A percentile compares a stretch with the other conserved stretches of the same genome.
phyloP scores from a whole-genome alignment of 1,140 invertebrate species.

The Drosophila lini region DNA sequence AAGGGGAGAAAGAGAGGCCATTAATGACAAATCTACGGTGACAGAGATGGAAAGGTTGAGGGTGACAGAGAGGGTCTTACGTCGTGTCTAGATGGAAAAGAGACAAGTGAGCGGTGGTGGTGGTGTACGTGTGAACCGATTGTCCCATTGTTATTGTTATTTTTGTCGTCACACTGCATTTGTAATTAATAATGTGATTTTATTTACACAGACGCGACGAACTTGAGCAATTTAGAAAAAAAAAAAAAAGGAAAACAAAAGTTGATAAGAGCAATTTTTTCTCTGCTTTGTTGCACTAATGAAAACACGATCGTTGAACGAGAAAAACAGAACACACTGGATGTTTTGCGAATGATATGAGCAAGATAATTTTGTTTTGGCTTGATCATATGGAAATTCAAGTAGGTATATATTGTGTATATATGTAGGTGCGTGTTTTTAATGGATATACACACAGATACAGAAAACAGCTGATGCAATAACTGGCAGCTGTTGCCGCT shows the following conservation, averaged over 20 bases:
- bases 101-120: conserved; percentile 18
- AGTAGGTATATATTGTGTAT: conserved; percentile 19
- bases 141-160: conserved; percentile 33
- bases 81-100: conserved; percentile 8
- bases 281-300: conserved; percentile 24
- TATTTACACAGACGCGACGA: conserved; percentile 35
- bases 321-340: conserved; percentile 13
- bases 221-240: conserved; percentile 51
- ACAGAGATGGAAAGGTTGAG: conserved; percentile 12
- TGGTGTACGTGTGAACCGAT: conserved; percentile 35
- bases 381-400: conserved; percentile 35
- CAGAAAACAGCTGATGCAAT: conserved; percentile 60
- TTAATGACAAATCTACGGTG: conserved; percentile 19
- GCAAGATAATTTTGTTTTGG: conserved; percentile 11
- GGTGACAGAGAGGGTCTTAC: conserved; percentile 16
- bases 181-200: conserved; percentile 57
- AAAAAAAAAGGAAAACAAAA: conserved; percentile 29
- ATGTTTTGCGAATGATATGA: conserved; percentile 13
- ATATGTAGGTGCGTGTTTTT: conserved; percentile 29
- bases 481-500: conserved; percentile 53
- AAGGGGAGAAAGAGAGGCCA: conserved; percentile 1
- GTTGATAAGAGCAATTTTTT: conserved; percentile 17
- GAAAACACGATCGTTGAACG: conserved; percentile 9
- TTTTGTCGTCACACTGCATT: conserved; percentile 38
- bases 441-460: conserved; percentile 28